These are phyloP conservation scores for Bolinopsis microptera DNA, from an alignment of 37 sponge, comb jelly and placozoan species.

Conservation along the genomic window DNA sequence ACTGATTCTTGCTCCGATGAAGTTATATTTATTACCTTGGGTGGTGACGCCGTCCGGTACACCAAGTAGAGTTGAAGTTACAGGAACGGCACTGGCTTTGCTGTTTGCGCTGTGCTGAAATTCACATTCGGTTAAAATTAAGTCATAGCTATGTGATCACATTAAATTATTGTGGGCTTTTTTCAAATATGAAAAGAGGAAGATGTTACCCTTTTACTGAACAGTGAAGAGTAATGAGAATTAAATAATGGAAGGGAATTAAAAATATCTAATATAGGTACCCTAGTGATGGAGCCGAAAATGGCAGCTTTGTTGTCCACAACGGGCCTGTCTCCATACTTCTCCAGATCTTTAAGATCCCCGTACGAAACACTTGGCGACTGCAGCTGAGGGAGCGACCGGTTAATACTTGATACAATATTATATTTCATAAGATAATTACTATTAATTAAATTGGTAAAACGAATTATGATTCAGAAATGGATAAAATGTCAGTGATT, in stretches of 20 bases:
- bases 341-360: slow-evolving; percentile 46
- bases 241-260: not conserved
- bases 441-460: too few species aligned
- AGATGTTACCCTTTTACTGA: too few species aligned
- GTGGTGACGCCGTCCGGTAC: slow-evolving; percentile 9
- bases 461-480: too few species aligned
- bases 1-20: too few species aligned
- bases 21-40: not conserved
- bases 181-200: too few species aligned
- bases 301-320: slow-evolving; percentile 66
- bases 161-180: too few species aligned
- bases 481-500: too few species aligned
- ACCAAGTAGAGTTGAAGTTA: too few species aligned
- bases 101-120: not conserved
- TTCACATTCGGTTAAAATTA: too few species aligned
- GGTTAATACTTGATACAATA: too few species aligned
- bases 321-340: slow-evolving; percentile 45
- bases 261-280: not conserved
- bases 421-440: too few species aligned
- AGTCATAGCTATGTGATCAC: too few species aligned
- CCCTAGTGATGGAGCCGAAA: slow-evolving; percentile 41
- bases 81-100: not conserved
- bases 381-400: slow-evolving; percentile 45
- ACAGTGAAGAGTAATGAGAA: not conserved
- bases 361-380: slow-evolving; percentile 21